Evolutionary conservation across 2,113 vertebrate species (phyloP).

Genomic region (Dromaius novaehollandiae): DNA sequence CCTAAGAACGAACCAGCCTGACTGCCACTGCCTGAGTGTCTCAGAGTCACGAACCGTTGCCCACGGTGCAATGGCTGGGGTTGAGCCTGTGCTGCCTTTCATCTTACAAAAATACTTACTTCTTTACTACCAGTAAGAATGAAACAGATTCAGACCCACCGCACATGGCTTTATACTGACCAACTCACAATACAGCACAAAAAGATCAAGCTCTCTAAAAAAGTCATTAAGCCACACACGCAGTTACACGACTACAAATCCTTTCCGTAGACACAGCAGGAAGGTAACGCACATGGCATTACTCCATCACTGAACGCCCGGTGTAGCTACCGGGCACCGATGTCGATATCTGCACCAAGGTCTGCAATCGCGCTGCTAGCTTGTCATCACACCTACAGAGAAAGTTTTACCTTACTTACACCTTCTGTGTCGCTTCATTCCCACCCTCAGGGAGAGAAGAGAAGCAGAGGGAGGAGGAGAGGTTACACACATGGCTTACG

Average conservation of each 20-base stretch:
- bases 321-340: accelerated
- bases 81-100: neutral
- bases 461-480: accelerated
- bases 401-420: neutral
- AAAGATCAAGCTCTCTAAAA: neutral
- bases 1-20: neutral
- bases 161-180: neutral
- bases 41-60: neutral
- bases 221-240: neutral
- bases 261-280: neutral
- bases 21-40: neutral
- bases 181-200: accelerated
- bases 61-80: neutral
- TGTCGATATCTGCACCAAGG: neutral
- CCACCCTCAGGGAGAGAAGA: neutral
- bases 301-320: neutral
- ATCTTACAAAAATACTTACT: neutral
- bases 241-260: accelerated
- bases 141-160: neutral
- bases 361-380: neutral
- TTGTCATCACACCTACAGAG: neutral
- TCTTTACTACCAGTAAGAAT: neutral
- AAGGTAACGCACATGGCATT: neutral
- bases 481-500: accelerated
- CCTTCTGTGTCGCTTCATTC: neutral